Conservation (phyloP, 2,797 vertebrate species). For the Stomatorhinus walkeri region DNA sequence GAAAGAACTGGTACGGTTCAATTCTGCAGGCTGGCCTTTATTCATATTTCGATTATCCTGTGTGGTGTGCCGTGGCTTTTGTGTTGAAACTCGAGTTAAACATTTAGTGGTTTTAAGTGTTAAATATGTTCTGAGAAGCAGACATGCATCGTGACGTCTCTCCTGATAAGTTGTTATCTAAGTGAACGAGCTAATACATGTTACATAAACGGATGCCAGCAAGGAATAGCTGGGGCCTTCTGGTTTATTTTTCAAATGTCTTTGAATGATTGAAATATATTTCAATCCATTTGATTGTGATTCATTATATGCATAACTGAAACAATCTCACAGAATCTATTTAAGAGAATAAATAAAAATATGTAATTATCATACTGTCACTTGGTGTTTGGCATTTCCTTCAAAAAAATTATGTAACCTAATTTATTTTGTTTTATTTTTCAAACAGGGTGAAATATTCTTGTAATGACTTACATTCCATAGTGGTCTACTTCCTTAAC, state of each 20-base stretch:
- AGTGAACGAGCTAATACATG: background rate
- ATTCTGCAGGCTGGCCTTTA: background rate
- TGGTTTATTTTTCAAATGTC: slow-evolving; percentile 9
- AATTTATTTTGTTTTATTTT: background rate
- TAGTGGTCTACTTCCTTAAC: background rate
- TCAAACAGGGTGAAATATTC: background rate
- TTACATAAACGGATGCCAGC: background rate
- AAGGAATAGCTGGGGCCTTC: background rate
- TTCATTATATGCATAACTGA: slow-evolving; percentile 9
- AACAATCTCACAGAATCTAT: background rate
- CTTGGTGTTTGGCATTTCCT: background rate
- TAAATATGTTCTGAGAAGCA: background rate
- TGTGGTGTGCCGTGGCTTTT: background rate
- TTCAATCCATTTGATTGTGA: slow-evolving; percentile 4
- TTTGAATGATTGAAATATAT: background rate
- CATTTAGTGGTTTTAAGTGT: slow-evolving; percentile 18
- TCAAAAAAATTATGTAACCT: background rate
- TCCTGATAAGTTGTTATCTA: background rate
- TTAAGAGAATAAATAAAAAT: slow-evolving; percentile 14
- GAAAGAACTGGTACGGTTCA: background rate
- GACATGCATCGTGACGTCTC: background rate
- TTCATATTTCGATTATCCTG: background rate
- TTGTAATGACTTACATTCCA: background rate
- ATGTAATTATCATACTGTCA: background rate
- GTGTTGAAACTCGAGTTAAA: background rate